These are phyloP conservation scores for Coccyzus lansbergi DNA, from an alignment of 2,797 vertebrate species.

Conservation along the genomic window DNA sequence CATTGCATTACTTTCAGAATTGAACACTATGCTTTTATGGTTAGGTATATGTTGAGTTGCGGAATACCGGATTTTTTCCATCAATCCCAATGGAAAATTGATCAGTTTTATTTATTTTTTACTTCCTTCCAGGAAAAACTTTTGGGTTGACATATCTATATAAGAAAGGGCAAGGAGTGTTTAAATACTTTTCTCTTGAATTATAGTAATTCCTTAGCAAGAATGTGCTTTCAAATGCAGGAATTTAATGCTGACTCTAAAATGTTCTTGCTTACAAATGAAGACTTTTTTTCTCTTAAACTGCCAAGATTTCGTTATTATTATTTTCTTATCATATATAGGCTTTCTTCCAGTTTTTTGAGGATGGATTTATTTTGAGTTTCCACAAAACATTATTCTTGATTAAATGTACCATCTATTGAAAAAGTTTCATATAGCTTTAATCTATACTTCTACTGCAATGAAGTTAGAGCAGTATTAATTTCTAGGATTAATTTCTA, in stretches of 20 bases:
- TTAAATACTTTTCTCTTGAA: neutral
- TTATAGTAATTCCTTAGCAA: neutral
- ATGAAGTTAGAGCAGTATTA: neutral
- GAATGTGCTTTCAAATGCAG: neutral
- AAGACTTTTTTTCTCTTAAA: neutral
- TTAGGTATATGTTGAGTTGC: neutral
- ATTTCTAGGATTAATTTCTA: neutral
- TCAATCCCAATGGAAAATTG: neutral
- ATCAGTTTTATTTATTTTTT: neutral
- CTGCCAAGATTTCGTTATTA: neutral
- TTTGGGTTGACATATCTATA: neutral
- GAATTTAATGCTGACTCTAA: neutral
- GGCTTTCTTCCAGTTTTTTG: neutral
- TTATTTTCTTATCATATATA: neutral
- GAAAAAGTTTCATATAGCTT: neutral
- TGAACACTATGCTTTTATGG: neutral
- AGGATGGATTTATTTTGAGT: neutral
- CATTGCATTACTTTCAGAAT: neutral
- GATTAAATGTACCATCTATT: neutral
- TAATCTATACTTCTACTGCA: neutral
- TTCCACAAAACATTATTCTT: neutral
- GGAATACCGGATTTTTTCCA: neutral
- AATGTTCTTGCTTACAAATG: neutral
- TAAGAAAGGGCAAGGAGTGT: accelerated
- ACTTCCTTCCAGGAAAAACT: neutral